Evolutionary conservation across 2,888 invertebrate species (phyloP).

Genomic region (Adineta ricciae): DNA sequence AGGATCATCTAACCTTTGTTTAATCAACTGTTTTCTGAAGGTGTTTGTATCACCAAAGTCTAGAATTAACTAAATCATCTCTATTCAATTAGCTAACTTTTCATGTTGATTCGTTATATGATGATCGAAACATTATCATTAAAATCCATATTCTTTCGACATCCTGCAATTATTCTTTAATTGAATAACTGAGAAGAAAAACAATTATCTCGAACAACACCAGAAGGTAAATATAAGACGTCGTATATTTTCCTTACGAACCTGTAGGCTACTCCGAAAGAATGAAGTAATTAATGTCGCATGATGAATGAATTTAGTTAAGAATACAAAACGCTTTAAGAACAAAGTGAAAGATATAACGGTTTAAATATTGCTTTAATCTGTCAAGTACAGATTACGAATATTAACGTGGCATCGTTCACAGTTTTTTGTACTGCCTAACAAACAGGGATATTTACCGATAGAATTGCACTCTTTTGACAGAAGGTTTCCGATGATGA

Average conservation of each 20-base stretch:
- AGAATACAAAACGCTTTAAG: too few species aligned
- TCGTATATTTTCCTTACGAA: not conserved
- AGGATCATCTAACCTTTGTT: not conserved
- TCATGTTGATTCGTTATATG: not conserved
- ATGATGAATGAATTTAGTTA: too few species aligned
- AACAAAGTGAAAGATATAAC: not conserved
- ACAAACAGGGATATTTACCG: not conserved
- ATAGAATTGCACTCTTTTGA: not conserved
- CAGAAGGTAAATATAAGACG: not conserved
- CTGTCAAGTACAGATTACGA: too few species aligned
- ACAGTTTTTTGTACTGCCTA: too few species aligned
- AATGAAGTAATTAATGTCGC: too few species aligned
- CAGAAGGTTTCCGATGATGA: not conserved
- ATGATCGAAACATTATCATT: not conserved
- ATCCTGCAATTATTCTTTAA: not conserved
- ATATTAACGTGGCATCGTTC: too few species aligned
- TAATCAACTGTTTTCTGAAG: not conserved
- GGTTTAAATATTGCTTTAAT: too few species aligned
- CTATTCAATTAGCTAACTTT: not conserved
- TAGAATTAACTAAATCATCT: not conserved
- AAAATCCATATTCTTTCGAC: not conserved
- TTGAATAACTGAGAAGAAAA: not conserved
- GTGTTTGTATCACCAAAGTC: not conserved
- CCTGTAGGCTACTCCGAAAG: not conserved
- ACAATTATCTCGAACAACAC: not conserved